Conservation (phyloP, 2,797 vertebrate species). For the Neosalanx taihuensis region DNA sequence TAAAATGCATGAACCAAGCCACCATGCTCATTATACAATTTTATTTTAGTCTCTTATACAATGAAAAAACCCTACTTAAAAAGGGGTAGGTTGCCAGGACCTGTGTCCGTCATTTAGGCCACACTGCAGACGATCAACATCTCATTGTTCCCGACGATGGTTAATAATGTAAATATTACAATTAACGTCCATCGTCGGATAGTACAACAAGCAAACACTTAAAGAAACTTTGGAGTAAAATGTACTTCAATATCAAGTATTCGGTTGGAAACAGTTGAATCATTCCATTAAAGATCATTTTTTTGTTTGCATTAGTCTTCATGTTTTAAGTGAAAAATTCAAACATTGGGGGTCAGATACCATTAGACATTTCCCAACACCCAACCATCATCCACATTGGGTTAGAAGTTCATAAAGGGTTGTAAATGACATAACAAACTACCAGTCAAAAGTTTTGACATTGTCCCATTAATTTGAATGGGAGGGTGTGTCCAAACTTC, state of each 20-base stretch:
- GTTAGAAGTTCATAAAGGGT: no score
- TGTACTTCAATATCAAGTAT: slow-evolving; percentile 33
- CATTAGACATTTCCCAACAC: no score
- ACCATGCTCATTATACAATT: not conserved
- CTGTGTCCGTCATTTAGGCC: not conserved
- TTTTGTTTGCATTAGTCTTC: slow-evolving; percentile 15
- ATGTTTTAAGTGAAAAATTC: not conserved
- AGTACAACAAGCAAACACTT: slow-evolving; percentile 13
- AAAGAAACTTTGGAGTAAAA: slow-evolving; percentile 37
- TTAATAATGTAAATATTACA: not conserved
- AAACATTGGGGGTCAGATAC: no score
- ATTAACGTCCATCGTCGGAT: slow-evolving; percentile 13
- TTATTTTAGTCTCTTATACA: not conserved
- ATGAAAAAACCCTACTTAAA: no score
- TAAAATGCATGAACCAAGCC: not conserved
- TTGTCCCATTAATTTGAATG: no score
- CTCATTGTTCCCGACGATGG: not conserved
- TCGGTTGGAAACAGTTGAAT: not conserved
- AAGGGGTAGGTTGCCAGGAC: no score
- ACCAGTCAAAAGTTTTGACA: no score
- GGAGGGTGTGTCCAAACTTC: no score
- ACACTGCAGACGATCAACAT: not conserved
- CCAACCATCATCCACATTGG: no score
- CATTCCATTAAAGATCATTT: not conserved
- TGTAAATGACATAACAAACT: no score